Base-by-base conservation (phyloP, 2,888 invertebrate genomes). In the Azorinus chamasolen region DNA sequence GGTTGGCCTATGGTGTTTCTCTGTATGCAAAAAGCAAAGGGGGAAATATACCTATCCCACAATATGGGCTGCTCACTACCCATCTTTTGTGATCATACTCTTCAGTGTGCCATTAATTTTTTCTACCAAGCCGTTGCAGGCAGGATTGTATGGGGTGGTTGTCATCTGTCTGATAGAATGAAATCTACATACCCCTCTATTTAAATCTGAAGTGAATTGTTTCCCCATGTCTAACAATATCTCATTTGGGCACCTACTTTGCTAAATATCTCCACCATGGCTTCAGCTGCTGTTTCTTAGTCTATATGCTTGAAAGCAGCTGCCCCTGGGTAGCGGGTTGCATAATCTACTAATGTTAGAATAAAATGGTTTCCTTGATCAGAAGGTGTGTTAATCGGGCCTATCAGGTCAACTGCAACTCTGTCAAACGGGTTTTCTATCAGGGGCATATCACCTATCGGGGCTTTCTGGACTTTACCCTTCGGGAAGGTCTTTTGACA, bases 151-250 rank as follows among this genome's bases (percentile, higher is more conserved):
- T 61, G 22, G 76, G 62, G 72, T 86, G 53, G 63, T 84, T 0
- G 66, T 62, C 2, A 81, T 20, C 24, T 82, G 75, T 43, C 43
- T 55, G 8, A 78, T 25, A 14, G 73, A 70, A 18, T 73, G 22
- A 10, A 32, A 10, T 32, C 32, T 32, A 32, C 32, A 4, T 32
- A 86, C 63, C 46, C 79, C 77, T 48, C 18, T 25, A 80, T 80
- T 83, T 8, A 79, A 41, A 3, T 69, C 66, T 12, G 79, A 78
- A 1, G 71, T 79, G 53, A 83, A 85, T 54, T 83, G 85, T 5
- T 77, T 68, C 5, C 83, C 85, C 27, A 63, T 54, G 51, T 87
- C 85, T n/a, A n/a, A n/a, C n/a, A n/a, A n/a, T n/a, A n/a, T n/a
- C n/a, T n/a, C n/a, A n/a, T n/a, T n/a, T n/a, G n/a, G n/a, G n/a